phyloP scores from a whole-genome alignment of 2,113 vertebrate species.

The Rhineura floridana region DNA sequence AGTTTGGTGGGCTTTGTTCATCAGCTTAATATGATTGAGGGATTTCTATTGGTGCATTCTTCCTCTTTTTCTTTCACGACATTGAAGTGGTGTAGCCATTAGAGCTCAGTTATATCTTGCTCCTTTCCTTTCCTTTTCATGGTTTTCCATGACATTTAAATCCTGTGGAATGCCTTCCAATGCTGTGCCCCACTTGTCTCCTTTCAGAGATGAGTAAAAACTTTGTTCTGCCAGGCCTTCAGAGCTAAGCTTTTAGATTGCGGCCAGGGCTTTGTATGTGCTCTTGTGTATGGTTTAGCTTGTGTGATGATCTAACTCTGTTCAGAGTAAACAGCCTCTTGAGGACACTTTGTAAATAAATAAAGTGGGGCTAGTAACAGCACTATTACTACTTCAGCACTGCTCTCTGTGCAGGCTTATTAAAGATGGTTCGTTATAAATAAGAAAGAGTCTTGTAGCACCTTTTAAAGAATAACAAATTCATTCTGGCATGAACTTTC shows the following conservation, averaged over 20 bases:
- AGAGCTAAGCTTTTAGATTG: background rate
- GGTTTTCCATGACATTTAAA: background rate
- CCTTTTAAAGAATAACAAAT: background rate
- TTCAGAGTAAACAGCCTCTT: background rate
- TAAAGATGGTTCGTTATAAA: background rate
- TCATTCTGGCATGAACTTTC: background rate
- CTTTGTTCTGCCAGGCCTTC: background rate
- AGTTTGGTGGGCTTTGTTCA: background rate
- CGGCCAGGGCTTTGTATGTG: background rate
- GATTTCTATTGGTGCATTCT: rapidly evolving
- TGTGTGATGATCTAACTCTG: background rate
- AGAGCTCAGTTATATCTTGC: background rate
- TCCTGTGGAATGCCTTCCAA: background rate
- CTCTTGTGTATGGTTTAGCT: background rate
- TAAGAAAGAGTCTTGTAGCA: background rate
- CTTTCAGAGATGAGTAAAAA: background rate
- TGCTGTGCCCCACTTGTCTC: background rate
- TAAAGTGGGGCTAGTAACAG: background rate
- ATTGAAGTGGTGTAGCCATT: rapidly evolving
- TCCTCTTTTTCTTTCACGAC: background rate
- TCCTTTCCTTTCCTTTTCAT: background rate
- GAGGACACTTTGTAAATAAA: background rate
- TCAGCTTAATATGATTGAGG: rapidly evolving
- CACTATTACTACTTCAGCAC: background rate
- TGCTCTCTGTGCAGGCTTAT: background rate